Percentiles rank a stretch among this genome's conserved stretches.
Conservation (phyloP, 1,140 invertebrate genomes). For the Cardiocondyla obscurior region DNA sequence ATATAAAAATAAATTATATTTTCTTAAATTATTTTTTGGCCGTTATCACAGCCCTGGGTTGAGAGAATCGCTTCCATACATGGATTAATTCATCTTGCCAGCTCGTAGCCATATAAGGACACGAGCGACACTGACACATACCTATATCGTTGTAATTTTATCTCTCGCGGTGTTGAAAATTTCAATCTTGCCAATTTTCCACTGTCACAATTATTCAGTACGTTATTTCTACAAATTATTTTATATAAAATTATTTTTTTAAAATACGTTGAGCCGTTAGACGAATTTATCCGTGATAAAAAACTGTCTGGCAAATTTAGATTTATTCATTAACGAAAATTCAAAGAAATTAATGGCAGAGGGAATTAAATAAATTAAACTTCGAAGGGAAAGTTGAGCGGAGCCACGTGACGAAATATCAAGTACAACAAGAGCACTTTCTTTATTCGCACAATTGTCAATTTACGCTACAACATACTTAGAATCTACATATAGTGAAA, state of each 20-base stretch:
- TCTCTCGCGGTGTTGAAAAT: neutral
- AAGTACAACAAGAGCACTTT: constrained; percentile 66
- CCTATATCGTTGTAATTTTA: constrained; percentile 9
- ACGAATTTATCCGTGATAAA: neutral
- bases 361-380: neutral
- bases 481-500: constrained; percentile 56
- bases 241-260: neutral
- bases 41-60: constrained; percentile 29
- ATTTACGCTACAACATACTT: constrained; percentile 62
- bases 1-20: neutral
- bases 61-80: constrained; percentile 28
- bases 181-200: neutral
- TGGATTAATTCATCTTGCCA: neutral
- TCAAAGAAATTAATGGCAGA: neutral
- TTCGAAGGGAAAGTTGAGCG: neutral
- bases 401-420: neutral
- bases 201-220: neutral
- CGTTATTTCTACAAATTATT: neutral
- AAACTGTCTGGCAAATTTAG: neutral
- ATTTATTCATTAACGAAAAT: neutral
- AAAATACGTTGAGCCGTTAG: neutral
- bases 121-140: constrained; percentile 1
- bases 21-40: neutral
- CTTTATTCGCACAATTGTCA: constrained; percentile 65
- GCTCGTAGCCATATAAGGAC: constrained; percentile 26